Evolutionary conservation across 2,888 invertebrate genomes (phyloP).

Genomic region (Parnassius glacialis): DNA sequence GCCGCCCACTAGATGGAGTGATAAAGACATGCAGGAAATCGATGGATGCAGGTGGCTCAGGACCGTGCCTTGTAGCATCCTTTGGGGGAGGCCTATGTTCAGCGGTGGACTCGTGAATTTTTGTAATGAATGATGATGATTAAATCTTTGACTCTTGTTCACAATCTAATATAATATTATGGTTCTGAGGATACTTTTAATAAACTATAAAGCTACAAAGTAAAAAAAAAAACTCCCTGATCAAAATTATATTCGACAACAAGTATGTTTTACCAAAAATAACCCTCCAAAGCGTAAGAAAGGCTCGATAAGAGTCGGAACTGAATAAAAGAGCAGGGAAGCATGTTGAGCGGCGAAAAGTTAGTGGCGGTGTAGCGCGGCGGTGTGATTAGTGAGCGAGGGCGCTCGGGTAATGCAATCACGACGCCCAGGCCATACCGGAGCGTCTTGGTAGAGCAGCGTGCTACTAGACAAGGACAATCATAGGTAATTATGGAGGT

Average conservation of each 20-base stretch:
- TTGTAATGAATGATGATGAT: too few species aligned
- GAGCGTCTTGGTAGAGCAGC: neutral
- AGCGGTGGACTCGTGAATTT: too few species aligned
- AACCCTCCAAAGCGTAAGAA: neutral
- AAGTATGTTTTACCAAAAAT: neutral
- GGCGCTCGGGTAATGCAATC: constrained; percentile 39
- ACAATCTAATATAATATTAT: too few species aligned
- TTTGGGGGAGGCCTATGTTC: too few species aligned
- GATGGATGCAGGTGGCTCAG: too few species aligned
- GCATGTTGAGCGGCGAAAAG: constrained; percentile 19
- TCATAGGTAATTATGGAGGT: too few species aligned
- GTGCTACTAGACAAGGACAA: neutral
- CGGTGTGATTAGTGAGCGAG: constrained; percentile 33
- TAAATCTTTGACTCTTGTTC: too few species aligned
- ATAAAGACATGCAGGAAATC: too few species aligned
- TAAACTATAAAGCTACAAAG: too few species aligned
- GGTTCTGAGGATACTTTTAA: too few species aligned
- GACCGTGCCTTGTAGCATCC: too few species aligned
- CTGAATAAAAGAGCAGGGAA: neutral
- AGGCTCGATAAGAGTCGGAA: neutral
- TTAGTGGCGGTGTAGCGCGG: constrained; percentile 20
- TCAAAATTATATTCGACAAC: neutral
- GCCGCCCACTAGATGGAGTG: too few species aligned
- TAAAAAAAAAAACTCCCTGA: neutral
- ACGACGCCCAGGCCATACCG: constrained; percentile 34